These are phyloP conservation scores for Nineta flava DNA, from an alignment of 2,888 invertebrate species.

Conservation along the genomic window DNA sequence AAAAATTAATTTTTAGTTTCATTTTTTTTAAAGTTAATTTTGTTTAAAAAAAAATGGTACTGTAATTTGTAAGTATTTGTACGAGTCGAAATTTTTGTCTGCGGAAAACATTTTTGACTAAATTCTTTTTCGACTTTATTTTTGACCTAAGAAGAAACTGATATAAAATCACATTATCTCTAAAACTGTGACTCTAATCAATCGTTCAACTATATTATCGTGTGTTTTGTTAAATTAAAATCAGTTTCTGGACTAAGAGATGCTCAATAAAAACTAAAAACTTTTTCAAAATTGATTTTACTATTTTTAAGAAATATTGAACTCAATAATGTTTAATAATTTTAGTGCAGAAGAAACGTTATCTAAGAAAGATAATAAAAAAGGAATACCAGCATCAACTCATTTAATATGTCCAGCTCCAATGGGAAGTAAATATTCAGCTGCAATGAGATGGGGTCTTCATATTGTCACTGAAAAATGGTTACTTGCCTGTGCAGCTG, in stretches of 20 bases:
- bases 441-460: constrained; percentile 71
- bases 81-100: no score
- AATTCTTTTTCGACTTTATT: no score
- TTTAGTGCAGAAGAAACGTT: constrained; percentile 28
- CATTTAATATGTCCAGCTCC: constrained; percentile 63
- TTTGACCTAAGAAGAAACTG: no score
- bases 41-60: no score
- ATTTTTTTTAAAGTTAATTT: no score
- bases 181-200: no score
- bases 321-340: constrained; percentile 21
- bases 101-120: no score
- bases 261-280: background rate
- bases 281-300: background rate
- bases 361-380: constrained; percentile 10
- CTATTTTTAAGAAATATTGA: background rate
- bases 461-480: constrained; percentile 66
- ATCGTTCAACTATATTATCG: no score
- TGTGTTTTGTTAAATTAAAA: no score
- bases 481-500: constrained; percentile 52
- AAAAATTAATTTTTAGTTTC: no score
- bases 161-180: no score
- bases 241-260: background rate
- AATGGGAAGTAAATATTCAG: constrained; percentile 64
- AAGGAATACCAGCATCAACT: constrained; percentile 47
- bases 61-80: no score